Conservation (phyloP, 2,797 vertebrate genomes). For the Heterohyrax brucei region DNA sequence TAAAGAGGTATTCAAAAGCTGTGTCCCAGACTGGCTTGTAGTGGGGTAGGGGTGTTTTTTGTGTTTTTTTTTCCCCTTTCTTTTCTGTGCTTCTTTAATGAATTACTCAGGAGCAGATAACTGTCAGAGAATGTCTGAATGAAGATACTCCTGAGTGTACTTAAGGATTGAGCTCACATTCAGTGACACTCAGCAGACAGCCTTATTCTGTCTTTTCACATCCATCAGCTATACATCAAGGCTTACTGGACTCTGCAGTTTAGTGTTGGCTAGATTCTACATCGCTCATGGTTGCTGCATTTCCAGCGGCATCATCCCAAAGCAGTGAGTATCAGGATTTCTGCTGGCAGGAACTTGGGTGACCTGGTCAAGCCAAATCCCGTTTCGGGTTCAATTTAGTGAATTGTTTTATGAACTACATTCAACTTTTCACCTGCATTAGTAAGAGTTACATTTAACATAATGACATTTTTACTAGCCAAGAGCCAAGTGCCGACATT, state of each 20-base stretch:
- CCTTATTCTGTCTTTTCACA: not conserved
- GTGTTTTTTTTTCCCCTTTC: not conserved
- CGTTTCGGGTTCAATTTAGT: not conserved
- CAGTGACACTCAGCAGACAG: not conserved
- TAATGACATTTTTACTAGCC: not conserved
- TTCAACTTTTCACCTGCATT: not conserved
- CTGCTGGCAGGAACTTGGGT: not conserved
- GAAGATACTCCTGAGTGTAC: not conserved
- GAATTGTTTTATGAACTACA: not conserved
- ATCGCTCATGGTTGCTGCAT: fast-evolving
- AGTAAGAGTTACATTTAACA: not conserved
- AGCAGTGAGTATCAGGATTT: not conserved
- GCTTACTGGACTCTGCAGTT: not conserved
- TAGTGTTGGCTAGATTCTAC: too few relatives aligned
- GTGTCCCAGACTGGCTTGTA: not conserved
- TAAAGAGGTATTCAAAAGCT: constrained; percentile 57
- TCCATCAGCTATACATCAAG: not conserved
- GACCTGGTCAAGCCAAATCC: too few relatives aligned
- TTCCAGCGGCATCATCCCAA: too few relatives aligned
- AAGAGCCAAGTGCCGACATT: too few relatives aligned
- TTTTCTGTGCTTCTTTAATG: not conserved
- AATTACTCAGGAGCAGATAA: not conserved
- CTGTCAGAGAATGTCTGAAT: not conserved
- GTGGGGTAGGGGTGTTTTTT: not conserved
- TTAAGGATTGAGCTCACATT: not conserved